Conservation (phyloP, 2,113 vertebrate genomes). For the Callithrix jacchus region DNA sequence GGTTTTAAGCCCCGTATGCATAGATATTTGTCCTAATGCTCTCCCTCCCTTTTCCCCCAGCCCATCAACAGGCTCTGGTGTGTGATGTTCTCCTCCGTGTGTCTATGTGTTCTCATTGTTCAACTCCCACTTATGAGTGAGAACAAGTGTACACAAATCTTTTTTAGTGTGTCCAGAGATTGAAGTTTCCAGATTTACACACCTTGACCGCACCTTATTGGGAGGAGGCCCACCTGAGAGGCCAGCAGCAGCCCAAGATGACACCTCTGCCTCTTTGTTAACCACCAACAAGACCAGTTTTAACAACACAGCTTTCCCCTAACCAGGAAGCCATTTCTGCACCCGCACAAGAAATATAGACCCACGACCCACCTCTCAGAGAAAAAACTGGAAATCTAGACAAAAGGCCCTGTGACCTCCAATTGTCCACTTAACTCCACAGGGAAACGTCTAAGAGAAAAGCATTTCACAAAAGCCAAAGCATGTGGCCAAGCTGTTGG, state of each 20-base stretch:
- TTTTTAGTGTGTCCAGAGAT: background rate
- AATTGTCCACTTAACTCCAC: background rate
- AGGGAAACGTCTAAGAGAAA: constrained; percentile 42
- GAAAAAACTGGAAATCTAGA: background rate
- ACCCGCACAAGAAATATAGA: background rate
- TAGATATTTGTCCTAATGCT: no score
- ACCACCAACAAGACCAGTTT: background rate
- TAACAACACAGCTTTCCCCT: background rate
- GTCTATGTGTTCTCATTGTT: no score
- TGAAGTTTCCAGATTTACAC: background rate
- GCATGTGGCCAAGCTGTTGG: constrained; percentile 54
- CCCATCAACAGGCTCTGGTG: no score
- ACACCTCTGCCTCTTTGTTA: background rate
- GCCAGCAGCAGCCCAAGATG: background rate
- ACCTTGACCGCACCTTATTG: background rate
- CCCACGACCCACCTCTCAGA: background rate
- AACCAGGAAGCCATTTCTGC: background rate
- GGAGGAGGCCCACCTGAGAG: background rate
- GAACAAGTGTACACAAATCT: no score
- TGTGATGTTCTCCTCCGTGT: no score
- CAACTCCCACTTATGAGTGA: no score
- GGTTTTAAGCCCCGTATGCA: no score
- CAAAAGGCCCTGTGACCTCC: background rate
- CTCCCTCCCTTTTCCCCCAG: no score
- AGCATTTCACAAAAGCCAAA: constrained; percentile 30